Conservation (phyloP, 2,797 vertebrate species). For the Natrix natrix region DNA sequence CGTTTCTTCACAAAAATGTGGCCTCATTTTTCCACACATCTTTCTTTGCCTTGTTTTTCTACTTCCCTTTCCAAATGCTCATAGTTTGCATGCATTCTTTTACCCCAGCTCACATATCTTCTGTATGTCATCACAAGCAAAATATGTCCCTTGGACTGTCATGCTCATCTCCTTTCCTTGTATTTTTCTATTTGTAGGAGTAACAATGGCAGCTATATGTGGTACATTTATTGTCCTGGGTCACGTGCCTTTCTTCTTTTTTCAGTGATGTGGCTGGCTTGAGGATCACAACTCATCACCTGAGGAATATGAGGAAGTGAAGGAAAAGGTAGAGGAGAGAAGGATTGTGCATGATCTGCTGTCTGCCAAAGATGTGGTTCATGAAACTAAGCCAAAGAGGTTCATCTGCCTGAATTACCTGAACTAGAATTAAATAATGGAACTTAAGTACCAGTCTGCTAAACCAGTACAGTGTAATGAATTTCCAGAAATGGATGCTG, state of each 20-base stretch:
- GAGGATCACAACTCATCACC: not conserved
- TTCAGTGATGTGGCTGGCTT: constrained; percentile 20
- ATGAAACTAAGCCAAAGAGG: constrained; percentile 12
- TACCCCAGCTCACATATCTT: not conserved
- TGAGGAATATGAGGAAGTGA: not conserved
- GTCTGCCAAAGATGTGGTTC: not conserved
- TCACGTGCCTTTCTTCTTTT: constrained; percentile 1
- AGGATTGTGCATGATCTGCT: not conserved
- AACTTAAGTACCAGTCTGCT: not conserved
- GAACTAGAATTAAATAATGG: not conserved
- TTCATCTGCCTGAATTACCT: not conserved
- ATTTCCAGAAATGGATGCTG: not conserved
- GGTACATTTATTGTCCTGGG: not conserved
- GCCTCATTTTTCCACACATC: not conserved
- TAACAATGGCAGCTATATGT: not conserved
- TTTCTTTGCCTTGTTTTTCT: not conserved
- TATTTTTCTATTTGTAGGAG: not conserved
- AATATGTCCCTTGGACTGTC: not conserved
- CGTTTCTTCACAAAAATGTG: not conserved
- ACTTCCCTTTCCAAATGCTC: not conserved
- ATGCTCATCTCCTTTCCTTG: not conserved
- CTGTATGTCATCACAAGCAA: not conserved
- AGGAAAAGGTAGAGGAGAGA: constrained; percentile 18
- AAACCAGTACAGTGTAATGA: not conserved
- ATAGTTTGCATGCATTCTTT: not conserved